phyloP scores from a whole-genome alignment of 2,113 vertebrate species.

The Hemiscyllium ocellatum region DNA sequence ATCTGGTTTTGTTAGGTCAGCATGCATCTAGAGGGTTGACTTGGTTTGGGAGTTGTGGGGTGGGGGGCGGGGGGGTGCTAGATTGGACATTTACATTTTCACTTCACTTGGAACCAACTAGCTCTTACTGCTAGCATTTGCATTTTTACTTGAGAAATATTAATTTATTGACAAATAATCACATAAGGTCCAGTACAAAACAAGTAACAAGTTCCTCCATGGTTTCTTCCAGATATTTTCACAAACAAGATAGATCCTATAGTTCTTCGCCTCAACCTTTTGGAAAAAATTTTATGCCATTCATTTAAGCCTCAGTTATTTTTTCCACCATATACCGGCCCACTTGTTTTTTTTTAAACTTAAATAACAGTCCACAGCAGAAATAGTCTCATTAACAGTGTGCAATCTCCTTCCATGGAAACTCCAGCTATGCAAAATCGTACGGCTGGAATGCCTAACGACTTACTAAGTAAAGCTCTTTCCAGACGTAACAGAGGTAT shows the following conservation, averaged over 20 bases:
- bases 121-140: conserved; percentile 46
- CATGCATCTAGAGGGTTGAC: conserved; percentile 42
- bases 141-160: conserved; percentile 46
- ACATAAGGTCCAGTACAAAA: conserved; percentile 48
- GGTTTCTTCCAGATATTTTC: conserved; percentile 48
- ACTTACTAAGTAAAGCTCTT: conserved; percentile 47
- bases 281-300: conserved; percentile 7
- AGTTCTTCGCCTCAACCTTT: background rate
- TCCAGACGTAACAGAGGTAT: conserved; percentile 41
- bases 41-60: conserved; percentile 36
- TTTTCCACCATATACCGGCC: conserved; percentile 48
- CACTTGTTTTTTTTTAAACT: conserved; percentile 48
- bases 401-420: conserved; percentile 57
- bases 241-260: conserved; percentile 54
- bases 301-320: too few species aligned
- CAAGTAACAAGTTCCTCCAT: conserved; percentile 55
- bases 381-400: conserved; percentile 56
- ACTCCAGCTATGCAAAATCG: conserved; percentile 54
- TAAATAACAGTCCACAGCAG: conserved; percentile 70
- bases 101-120: conserved; percentile 43
- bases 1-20: background rate
- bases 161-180: conserved; percentile 51
- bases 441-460: conserved; percentile 41
- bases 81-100: conserved; percentile 44
- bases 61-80: background rate